Base-by-base conservation (phyloP, 2,888 invertebrate species). In the Sesamia inferens region DNA sequence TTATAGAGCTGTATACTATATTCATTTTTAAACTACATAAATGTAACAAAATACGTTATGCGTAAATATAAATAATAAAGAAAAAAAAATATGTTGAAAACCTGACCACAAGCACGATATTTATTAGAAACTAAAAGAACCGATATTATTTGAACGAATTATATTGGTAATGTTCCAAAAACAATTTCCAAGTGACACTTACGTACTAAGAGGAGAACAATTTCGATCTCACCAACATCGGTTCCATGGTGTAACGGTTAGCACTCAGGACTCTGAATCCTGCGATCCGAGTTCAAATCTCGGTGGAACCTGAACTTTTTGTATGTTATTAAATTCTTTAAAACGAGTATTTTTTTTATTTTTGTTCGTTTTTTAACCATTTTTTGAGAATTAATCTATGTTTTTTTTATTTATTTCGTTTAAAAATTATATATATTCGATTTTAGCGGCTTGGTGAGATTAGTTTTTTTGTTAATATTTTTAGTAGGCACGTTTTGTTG, bases 271-370 rank as follows among this genome's bases (percentile, higher is more conserved):
- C 97, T 97, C 96, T 97, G 97, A 97, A 97, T 97, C 97, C 97
- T 97, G 97, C 97, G 97, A 97, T 97, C 97, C 97, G 97, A 97
- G 97, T 97, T 97, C 97, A 97, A 97, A 97, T 97, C 97, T 97
- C 97, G 97, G 97, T 97, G 97, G 97, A 97, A 97, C 97, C 97
- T 94, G 92, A 69, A 51, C 22, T 80, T 89, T 89, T 89, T 78
- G 72, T 0, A 7, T 31, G 67, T 73, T 61, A 6, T 47, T 5
- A 11, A 14, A 0, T 47, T 5, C n/a, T 63, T 13, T 1, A 0
- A 44, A 31, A 13, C 13, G 1, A 31, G 3, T 3, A 22, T 54
- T 77, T 47, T 10, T 2, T 19, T 16, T 8, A 0, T 6, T 10
- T 42, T 44, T 14, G 1, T 44, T 5, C 0, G 51, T 19, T 22